Base-by-base conservation (phyloP, 2,888 invertebrate species). In the Strigamia transsilvanica region DNA sequence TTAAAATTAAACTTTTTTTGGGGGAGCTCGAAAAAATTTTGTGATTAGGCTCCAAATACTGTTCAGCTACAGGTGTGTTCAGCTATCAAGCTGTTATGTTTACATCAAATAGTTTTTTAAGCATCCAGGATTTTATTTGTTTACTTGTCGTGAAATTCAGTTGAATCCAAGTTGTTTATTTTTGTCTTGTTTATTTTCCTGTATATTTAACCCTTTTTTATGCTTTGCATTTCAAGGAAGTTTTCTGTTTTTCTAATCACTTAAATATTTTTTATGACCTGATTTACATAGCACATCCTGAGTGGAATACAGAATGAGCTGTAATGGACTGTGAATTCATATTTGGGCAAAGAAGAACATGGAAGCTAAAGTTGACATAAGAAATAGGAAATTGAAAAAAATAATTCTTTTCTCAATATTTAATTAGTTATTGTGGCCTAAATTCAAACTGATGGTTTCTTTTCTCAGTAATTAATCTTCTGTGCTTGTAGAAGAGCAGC, bases 201-300 rank as follows among this genome's bases (percentile, higher is more conserved):
- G 56, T 56, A 10, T 6, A 56, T 56, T 61, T 21, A 61, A 61
- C 61, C 12, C 21, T n/a, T 61, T 23, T 66, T 66, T 66, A 2
- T 66, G 10, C 18, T 7, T 21, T 66, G 2, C 23, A 21, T 66
- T 23, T 66, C 61, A 23, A 66, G 61, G 61, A 66, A 66, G 61
- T 66, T 23, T 66, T 66, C 61, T 66, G 18, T 66, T 21, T 66
- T 21, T 66, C 9, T 18, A 66, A 66, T 66, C 61, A 66, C 23
- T 66, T 21, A 66, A 18, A 15, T 66, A 18, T 66, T 66, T 66
- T 61, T 66, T 23, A 21, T 18, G 18, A 0, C 12, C 21, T 66
- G 61, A 66, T 66, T 66, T 66, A 21, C 61, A 66, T 66, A 66
- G 10, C 13, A 23, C 23, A 66, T 21, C 6, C n/a, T 66, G 21